Base-by-base conservation (phyloP, 92 coral and sea anemone genomes). In the Pocillopora grandis region DNA sequence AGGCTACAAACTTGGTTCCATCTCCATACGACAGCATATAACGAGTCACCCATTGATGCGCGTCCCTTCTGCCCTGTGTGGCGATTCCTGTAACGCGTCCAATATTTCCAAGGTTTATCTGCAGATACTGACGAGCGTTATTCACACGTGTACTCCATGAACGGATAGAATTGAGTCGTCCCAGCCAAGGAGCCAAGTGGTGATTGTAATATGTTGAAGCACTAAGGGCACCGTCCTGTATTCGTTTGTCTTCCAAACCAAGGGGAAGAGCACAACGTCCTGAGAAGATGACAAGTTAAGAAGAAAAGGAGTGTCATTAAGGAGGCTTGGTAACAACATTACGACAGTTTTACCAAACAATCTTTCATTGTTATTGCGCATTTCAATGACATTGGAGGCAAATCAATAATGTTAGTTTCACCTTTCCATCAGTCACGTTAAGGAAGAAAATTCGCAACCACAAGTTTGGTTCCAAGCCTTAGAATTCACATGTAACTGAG, bases 11-110 rank as follows among this genome's bases (percentile, higher is more conserved):
- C 6, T 36, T 75, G 20, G 79, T n/a, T 3, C 91, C 91, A 48
- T 76, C 82, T 66, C 95, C 80, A 63, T 89, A 93, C 1, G 98
- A 93, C 79, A 95, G 71, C 8, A 89, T 80, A 63, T 93, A 95
- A 12, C 88, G 88, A 12, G 91, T 93, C 56, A 95, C 98, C 97
- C 97, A 95, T 82, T 95, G 97, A 64, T 89, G 75, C 1, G 95
- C 93, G 48, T 95, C 95, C 52, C 97, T 81, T 20, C 98, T 80
- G 27, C 98, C 98, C 84, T 95, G 98, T 62, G 98, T 89, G 2
- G 94, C 92, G 23, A 95, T 87, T 31, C 82, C 95, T 12, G 98
- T 95, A 58, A 93, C 80, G 61, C 85, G 88, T 68, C 86, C 95
- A 55, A 66, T 76, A 33, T 84, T 80, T 15, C 92, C 92, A 15